phyloP scores from a whole-genome alignment of 53 echinoderm and acorn worm species.

The Holothuria leucospilota region DNA sequence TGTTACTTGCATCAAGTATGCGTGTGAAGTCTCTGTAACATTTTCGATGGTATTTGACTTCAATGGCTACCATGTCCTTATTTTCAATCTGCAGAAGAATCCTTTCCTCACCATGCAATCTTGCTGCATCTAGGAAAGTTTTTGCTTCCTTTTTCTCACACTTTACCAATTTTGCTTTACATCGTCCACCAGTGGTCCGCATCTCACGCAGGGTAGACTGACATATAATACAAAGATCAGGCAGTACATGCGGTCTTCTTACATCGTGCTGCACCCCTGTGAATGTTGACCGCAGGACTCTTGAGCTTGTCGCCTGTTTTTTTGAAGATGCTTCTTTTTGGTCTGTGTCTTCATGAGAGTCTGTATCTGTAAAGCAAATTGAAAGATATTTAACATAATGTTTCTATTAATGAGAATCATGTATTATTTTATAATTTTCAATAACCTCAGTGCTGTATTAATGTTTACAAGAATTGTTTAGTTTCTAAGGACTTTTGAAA shows the following conservation, averaged over 20 bases:
- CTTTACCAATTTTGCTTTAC: background rate
- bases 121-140: constrained; percentile 43
- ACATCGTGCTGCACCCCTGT: background rate
- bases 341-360: background rate
- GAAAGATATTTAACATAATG: background rate
- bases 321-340: background rate
- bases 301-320: background rate
- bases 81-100: constrained; percentile 52
- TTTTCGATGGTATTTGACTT: constrained; percentile 46
- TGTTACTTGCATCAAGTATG: background rate
- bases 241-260: constrained; percentile 33
- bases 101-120: constrained; percentile 20
- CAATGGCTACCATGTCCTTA: constrained; percentile 65
- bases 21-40: constrained; percentile 52
- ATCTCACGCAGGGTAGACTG: constrained; percentile 21
- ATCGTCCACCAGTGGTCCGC: constrained; percentile 18
- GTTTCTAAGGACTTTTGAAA: too few species aligned
- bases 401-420: background rate
- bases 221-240: constrained; percentile 20
- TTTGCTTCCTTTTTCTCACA: constrained; percentile 40
- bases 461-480: too few species aligned
- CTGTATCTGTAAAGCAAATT: constrained; percentile 31
- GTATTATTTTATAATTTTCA: background rate
- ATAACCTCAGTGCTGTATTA: too few species aligned
- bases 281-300: background rate